A percentile compares a stretch with the other conserved stretches of the same genome.
phyloP scores from a whole-genome alignment of 1,140 invertebrate genomes.

The Bombus confusus region DNA sequence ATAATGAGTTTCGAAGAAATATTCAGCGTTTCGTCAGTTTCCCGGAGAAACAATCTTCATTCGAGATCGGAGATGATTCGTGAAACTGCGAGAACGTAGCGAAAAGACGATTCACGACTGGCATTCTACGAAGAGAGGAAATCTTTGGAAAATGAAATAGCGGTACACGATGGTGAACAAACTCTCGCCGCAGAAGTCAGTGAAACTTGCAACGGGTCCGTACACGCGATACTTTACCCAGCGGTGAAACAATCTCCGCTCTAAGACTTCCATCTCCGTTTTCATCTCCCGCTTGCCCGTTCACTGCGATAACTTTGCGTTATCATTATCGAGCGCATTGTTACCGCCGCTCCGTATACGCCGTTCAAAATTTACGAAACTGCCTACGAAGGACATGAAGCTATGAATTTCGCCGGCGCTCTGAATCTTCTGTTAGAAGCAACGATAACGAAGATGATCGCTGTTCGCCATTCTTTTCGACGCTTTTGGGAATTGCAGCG shows the following conservation, averaged over 20 bases:
- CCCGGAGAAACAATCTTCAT: not conserved
- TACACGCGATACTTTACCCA: not conserved
- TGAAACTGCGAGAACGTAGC: not conserved
- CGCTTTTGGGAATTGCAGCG: not conserved
- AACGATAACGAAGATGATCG: not conserved
- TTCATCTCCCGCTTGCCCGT: constrained; percentile 10
- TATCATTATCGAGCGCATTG: constrained; percentile 43
- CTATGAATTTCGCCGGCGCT: not conserved
- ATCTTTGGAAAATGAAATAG: not conserved
- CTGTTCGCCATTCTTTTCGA: not conserved
- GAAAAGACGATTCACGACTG: not conserved
- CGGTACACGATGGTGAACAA: not conserved
- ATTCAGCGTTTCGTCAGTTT: not conserved
- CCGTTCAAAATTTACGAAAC: constrained; percentile 34
- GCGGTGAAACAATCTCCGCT: constrained; percentile 47
- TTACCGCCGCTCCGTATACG: not conserved
- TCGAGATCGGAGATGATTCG: not conserved
- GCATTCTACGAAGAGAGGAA: not conserved
- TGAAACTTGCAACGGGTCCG: not conserved
- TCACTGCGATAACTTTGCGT: constrained; percentile 34
- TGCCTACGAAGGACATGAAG: not conserved
- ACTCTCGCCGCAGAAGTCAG: not conserved
- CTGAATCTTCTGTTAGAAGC: not conserved
- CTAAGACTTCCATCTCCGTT: constrained; percentile 43
- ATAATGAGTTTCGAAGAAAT: not conserved